Conservation (phyloP, 2,888 invertebrate species). For the Thalpophila matura region DNA sequence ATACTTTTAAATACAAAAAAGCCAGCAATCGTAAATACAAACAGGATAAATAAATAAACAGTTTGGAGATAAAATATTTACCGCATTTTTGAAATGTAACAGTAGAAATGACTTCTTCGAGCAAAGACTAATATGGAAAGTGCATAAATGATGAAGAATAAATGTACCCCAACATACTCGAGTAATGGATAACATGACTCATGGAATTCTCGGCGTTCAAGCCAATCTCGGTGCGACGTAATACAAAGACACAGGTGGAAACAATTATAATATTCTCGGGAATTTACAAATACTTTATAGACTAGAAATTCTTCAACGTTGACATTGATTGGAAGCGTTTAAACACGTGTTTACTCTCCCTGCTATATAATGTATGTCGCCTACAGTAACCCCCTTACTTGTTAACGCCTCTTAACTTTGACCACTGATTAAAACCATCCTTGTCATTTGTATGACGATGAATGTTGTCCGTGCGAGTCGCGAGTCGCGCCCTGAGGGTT, state of each 20-base stretch:
- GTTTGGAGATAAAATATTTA: neutral
- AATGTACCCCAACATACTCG: neutral
- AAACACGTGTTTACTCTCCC: slow-evolving; percentile 1
- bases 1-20: too few relatives aligned
- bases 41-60: too few relatives aligned
- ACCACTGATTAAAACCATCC: too few relatives aligned
- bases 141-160: neutral
- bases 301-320: slow-evolving; percentile 8
- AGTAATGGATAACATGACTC: slow-evolving; percentile 20
- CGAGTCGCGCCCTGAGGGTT: too few relatives aligned
- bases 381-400: too few relatives aligned
- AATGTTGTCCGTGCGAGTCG: too few relatives aligned
- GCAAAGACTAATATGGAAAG: neutral
- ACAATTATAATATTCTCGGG: slow-evolving; percentile 25
- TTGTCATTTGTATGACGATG: too few relatives aligned
- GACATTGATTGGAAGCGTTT: neutral
- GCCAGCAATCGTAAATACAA: too few relatives aligned
- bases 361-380: too few relatives aligned
- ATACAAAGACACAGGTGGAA: slow-evolving; percentile 16
- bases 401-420: too few relatives aligned
- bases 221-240: slow-evolving; percentile 12
- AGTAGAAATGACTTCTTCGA: neutral
- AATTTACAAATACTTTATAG: neutral
- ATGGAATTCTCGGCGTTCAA: slow-evolving; percentile 4
- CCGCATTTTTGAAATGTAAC: neutral